Percentiles rank a stretch among this genome's conserved stretches.
Evolutionary conservation across 2,888 invertebrate genomes (phyloP).

Genomic region (Myopa testacea): DNA sequence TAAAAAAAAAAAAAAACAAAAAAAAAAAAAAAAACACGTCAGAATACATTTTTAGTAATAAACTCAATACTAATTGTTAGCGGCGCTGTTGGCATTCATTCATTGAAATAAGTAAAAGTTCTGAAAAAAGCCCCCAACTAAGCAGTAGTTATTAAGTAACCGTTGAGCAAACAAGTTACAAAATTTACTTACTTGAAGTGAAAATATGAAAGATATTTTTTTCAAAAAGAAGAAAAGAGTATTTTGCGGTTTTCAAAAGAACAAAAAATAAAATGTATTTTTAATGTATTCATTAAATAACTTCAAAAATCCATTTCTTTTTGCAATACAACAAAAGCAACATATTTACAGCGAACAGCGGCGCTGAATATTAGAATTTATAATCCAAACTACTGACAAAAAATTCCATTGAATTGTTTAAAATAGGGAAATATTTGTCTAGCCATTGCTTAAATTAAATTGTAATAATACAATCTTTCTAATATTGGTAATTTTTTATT

Average conservation of each 20-base stretch:
- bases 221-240: neutral
- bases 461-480: neutral
- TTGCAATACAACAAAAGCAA: conserved; percentile 40
- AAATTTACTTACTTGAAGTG: no score
- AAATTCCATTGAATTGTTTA: conserved; percentile 25
- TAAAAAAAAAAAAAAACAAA: conserved; percentile 14
- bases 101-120: neutral
- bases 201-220: neutral
- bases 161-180: no score
- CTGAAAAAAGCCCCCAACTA: neutral
- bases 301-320: conserved; percentile 4
- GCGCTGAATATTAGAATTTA: conserved; percentile 40
- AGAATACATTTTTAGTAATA: conserved; percentile 23
- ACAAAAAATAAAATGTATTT: neutral
- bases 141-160: no score
- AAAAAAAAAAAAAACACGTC: neutral
- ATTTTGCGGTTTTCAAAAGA: neutral
- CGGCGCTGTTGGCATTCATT: neutral
- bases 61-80: conserved; percentile 38
- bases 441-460: conserved; percentile 33
- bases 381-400: conserved; percentile 29
- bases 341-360: conserved; percentile 23
- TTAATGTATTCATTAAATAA: neutral
- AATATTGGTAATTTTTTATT: neutral
- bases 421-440: conserved; percentile 40